Conservation (phyloP, 2,797 vertebrate genomes). For the Chaetophractus vellerosus region DNA sequence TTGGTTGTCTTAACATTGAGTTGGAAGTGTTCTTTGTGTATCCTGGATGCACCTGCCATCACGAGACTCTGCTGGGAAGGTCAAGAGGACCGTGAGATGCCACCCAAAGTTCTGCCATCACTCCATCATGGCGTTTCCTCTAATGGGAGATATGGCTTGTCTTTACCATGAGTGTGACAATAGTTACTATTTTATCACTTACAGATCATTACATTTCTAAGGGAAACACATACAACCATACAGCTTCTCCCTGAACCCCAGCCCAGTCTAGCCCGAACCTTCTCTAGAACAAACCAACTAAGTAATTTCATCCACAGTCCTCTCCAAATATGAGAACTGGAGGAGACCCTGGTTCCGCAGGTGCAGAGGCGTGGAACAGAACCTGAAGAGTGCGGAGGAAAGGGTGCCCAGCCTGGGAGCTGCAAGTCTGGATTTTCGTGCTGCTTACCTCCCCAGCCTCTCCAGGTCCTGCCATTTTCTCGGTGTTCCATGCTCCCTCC, state of each 20-base stretch:
- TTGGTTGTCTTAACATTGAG: not conserved
- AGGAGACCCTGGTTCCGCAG: not conserved
- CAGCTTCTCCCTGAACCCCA: not conserved
- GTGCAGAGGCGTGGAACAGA: no score
- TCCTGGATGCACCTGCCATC: not conserved
- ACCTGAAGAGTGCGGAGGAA: not conserved
- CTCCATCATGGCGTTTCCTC: not conserved
- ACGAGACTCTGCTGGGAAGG: not conserved
- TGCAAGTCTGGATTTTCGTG: not conserved
- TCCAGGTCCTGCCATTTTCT: not conserved
- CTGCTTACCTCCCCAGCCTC: not conserved
- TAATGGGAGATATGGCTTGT: not conserved
- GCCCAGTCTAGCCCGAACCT: not conserved
- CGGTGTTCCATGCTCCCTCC: rapidly evolving
- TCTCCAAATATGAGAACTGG: not conserved
- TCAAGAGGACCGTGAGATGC: not conserved
- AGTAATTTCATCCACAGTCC: not conserved
- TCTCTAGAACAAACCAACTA: not conserved
- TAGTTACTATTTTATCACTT: not conserved
- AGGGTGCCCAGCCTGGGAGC: rapidly evolving
- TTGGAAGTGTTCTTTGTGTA: not conserved
- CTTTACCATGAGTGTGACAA: not conserved
- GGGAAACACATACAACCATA: not conserved
- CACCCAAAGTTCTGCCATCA: not conserved
- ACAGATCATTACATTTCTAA: no score